Conservation (phyloP, 1,140 invertebrate species). For the Plodia interpunctella region DNA sequence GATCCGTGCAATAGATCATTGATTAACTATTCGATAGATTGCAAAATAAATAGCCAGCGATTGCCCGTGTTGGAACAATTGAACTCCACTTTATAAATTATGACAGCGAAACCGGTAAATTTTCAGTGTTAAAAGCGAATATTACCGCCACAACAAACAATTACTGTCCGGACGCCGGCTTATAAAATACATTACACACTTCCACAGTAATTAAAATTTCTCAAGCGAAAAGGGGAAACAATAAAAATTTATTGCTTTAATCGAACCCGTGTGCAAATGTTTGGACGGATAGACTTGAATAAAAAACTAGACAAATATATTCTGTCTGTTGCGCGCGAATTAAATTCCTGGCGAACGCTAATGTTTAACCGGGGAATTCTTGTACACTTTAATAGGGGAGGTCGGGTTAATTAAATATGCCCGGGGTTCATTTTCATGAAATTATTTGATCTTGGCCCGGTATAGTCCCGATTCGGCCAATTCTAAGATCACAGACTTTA, state of each 20-base stretch:
- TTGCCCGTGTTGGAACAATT: slow-evolving; percentile 23
- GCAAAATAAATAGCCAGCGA: slow-evolving; percentile 20
- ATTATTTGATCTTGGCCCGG: slow-evolving; percentile 69
- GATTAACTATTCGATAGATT: slow-evolving; percentile 4
- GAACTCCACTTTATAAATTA: slow-evolving; percentile 37
- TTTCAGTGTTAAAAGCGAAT: slow-evolving; percentile 37
- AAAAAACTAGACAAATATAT: slow-evolving; percentile 66
- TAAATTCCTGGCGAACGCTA: slow-evolving; percentile 71
- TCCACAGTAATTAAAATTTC: slow-evolving; percentile 59
- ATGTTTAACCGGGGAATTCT: slow-evolving; percentile 72
- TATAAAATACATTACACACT: slow-evolving; percentile 48
- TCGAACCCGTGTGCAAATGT: slow-evolving; percentile 37
- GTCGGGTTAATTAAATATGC: slow-evolving; percentile 72
- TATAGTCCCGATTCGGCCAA: slow-evolving; percentile 47
- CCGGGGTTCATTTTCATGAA: slow-evolving; percentile 65
- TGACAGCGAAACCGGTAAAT: slow-evolving; percentile 37
- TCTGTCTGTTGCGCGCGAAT: slow-evolving; percentile 53
- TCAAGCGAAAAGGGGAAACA: slow-evolving; percentile 58
- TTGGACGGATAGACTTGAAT: slow-evolving; percentile 42
- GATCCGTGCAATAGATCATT: background rate
- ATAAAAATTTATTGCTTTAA: slow-evolving; percentile 60
- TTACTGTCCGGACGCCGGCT: slow-evolving; percentile 45
- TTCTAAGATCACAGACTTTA: slow-evolving; percentile 46
- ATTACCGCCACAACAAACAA: slow-evolving; percentile 63
- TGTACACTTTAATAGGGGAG: slow-evolving; percentile 67